Percentiles rank a stretch among this genome's conserved stretches.
phyloP scores from a whole-genome alignment of 2,113 vertebrate species.

The Paracanthobrama guichenoti region DNA sequence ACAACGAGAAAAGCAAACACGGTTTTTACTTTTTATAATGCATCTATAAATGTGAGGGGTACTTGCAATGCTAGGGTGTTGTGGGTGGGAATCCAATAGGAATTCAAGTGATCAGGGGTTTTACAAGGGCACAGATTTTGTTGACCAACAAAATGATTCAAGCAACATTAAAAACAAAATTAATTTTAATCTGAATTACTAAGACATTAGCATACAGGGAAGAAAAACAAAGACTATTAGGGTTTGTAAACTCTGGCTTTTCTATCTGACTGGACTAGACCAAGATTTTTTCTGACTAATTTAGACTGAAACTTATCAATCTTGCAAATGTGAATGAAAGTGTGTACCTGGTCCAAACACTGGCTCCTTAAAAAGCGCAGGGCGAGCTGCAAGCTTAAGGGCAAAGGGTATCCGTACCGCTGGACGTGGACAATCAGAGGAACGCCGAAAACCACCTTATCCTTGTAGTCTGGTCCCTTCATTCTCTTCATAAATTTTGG shows the following conservation, averaged over 20 bases:
- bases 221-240: not conserved
- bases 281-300: not conserved
- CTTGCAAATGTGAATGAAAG: not conserved
- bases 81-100: too few relatives aligned
- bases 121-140: too few relatives aligned
- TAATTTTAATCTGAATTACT: not conserved
- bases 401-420: conserved; percentile 91
- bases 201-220: not conserved
- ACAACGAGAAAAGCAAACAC: not conserved
- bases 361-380: conserved; percentile 84
- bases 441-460: conserved; percentile 92
- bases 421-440: conserved; percentile 94
- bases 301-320: not conserved
- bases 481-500: conserved; percentile 98
- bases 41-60: not conserved
- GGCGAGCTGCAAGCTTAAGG: conserved; percentile 91
- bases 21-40: not conserved
- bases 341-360: conserved; percentile 92
- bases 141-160: too few relatives aligned
- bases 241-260: not conserved
- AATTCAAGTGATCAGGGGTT: too few relatives aligned
- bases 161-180: too few relatives aligned
- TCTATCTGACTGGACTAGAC: not conserved
- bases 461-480: conserved; percentile 95
- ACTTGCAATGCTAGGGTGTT: too few relatives aligned